Conservation (phyloP, 92 coral and sea anemone species). For the Galaxea fascicularis region DNA sequence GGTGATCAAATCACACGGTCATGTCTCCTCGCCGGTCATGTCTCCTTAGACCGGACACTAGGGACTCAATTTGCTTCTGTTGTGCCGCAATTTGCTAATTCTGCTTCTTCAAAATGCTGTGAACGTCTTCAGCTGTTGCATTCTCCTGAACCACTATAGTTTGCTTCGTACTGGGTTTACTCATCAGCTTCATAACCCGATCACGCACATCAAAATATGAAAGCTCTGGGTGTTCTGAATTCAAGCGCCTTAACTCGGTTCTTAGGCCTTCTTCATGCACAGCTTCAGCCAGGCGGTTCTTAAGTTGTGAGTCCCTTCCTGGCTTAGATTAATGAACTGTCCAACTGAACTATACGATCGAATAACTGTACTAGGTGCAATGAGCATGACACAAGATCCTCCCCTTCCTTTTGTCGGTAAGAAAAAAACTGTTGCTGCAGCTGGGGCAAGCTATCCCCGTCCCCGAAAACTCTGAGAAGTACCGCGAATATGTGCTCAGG, state of each 20-base stretch:
- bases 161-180: conserved; percentile 34
- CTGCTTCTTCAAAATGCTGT: conserved; percentile 44
- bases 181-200: conserved; percentile 59
- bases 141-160: conserved; percentile 43
- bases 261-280: conserved; percentile 46
- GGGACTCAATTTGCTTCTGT: conserved; percentile 72
- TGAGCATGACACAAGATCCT: conserved; percentile 58
- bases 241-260: conserved; percentile 59
- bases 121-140: conserved; percentile 50
- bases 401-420: conserved; percentile 62
- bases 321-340: conserved; percentile 51
- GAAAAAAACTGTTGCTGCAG: conserved; percentile 62
- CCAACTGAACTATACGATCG: conserved; percentile 56
- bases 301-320: conserved; percentile 60
- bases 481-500: conserved; percentile 54
- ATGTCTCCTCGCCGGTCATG: no score
- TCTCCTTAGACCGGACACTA: conserved; percentile 45
- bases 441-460: conserved; percentile 68
- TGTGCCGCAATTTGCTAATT: conserved; percentile 64
- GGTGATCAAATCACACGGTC: no score
- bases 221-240: conserved; percentile 67
- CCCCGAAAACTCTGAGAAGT: conserved; percentile 62
- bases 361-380: conserved; percentile 52
- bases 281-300: conserved; percentile 66
- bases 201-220: conserved; percentile 69